Evolutionary conservation across 2,888 invertebrate species (phyloP).

Genomic region (Doris montereyensis): DNA sequence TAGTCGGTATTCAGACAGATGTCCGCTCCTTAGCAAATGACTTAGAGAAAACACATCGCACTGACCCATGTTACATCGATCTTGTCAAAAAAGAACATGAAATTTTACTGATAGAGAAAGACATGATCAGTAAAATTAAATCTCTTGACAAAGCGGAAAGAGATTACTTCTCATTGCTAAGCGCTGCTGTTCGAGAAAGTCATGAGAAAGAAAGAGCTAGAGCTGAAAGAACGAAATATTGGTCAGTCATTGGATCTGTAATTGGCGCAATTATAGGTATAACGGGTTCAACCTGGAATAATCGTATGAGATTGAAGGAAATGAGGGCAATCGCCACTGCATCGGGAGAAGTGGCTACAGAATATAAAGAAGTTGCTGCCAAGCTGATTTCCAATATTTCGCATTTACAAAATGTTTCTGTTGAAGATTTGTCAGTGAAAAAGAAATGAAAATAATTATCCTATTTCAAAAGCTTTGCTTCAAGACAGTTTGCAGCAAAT

Average conservation of each 20-base stretch:
- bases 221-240: constrained; percentile 88
- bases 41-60: constrained; percentile 83
- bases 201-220: constrained; percentile 88
- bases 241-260: constrained; percentile 83
- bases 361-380: constrained; percentile 31
- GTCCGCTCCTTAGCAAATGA: constrained; percentile 83
- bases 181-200: constrained; percentile 84
- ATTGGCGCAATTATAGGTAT: constrained; percentile 79
- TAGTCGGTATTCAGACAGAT: constrained; percentile 59
- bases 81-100: constrained; percentile 79
- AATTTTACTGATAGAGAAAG: constrained; percentile 70
- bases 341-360: constrained; percentile 52
- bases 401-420: too few species aligned
- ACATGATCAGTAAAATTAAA: constrained; percentile 77
- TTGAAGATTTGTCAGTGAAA: too few species aligned
- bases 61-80: constrained; percentile 83
- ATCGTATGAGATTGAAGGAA: constrained; percentile 79
- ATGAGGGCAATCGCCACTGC: constrained; percentile 77
- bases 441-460: too few species aligned
- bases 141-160: constrained; percentile 83
- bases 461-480: neutral
- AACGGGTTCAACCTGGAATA: constrained; percentile 80
- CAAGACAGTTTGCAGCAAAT: constrained; percentile 3
- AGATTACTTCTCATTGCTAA: constrained; percentile 80
- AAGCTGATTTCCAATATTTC: constrained; percentile 4